Evolutionary conservation across 2,888 invertebrate genomes (phyloP), one percentile per base, ranked within the genome.

Genomic region (Nemotelus nigrinus): DNA sequence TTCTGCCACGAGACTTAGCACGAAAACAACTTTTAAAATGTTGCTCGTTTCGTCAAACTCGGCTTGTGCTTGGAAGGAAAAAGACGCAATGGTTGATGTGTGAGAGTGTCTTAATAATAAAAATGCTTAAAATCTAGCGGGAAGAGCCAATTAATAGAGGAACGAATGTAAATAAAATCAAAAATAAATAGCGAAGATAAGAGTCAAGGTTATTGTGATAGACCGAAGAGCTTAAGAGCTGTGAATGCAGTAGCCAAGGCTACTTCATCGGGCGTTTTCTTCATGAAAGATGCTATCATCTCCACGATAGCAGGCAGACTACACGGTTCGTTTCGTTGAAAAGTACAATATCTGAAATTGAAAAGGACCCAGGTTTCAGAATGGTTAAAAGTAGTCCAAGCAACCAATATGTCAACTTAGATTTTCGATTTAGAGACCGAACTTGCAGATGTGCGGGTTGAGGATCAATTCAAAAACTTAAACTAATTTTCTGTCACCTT

Each of bases 301-400:
- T 98, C 98, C 65, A 97, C 95, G 75, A 96, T 93, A 63, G 96
- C 96, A 7, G 97, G 96, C 81, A 98, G 88, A 64, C 96, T 95
- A 87, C 97, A 97, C 0, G 98, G 98, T 88, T 98, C 98, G 88
- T 98, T 98, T 82, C 98, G 91, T 88, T 97, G 96, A 89, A 97
- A 97, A 80, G 96, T 96, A 88, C 97, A 97, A 88, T 97, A 96
- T 82, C 96, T 87, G 63, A 1, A 77, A 76, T 65, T 55, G 25
- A 75, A 65, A 64, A 65, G 48, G 2, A 68, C 44, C 41, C 53
- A 47, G 25, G 53, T 8, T n/a, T 48, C 25, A 25, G 25, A 25
- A 25, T 25, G 25, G 25, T 25, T 25, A 25, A 25, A 25, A 25
- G 25, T 25, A 25, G 25, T 25, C 25, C 25, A 25, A 25, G 25